Evolutionary conservation across 2,113 vertebrate species (phyloP).

Genomic region (Sminthopsis crassicaudata): DNA sequence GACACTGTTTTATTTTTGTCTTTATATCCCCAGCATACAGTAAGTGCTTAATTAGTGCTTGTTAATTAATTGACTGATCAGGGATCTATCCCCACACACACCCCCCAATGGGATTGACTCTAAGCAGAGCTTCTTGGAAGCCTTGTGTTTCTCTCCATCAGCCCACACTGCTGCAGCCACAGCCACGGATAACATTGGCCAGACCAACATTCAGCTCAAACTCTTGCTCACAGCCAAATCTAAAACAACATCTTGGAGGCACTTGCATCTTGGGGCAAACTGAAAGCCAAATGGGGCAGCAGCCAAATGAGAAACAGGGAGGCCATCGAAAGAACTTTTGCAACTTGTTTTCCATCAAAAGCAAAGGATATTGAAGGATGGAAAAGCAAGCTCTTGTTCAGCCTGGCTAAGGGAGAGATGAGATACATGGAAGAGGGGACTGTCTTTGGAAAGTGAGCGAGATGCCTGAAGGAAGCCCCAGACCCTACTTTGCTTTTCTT

Average conservation of each 20-base stretch:
- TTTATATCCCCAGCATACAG: background rate
- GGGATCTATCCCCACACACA: background rate
- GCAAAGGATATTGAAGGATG: slow-evolving; percentile 27
- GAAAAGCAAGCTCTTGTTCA: background rate
- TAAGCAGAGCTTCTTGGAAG: background rate
- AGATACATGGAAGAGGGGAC: background rate
- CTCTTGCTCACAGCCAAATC: slow-evolving; percentile 12
- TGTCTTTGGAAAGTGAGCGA: background rate
- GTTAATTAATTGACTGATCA: background rate
- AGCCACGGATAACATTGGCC: background rate
- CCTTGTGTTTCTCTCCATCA: background rate
- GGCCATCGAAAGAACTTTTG: background rate
- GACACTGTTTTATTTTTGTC: background rate
- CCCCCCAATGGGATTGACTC: background rate
- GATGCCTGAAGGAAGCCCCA: slow-evolving; percentile 17
- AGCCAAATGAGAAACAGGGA: slow-evolving; percentile 14
- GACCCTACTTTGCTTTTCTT: background rate
- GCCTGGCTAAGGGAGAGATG: background rate
- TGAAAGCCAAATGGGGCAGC: slow-evolving; percentile 21
- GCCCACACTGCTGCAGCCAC: background rate
- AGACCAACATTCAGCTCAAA: slow-evolving; percentile 19
- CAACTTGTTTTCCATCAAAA: slow-evolving; percentile 21
- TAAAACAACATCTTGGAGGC: slow-evolving; percentile 18
- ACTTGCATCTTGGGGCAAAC: background rate
- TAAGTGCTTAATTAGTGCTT: background rate